Conservation (phyloP, 2,797 vertebrate species). For the Rhinatrema bivittatum region DNA sequence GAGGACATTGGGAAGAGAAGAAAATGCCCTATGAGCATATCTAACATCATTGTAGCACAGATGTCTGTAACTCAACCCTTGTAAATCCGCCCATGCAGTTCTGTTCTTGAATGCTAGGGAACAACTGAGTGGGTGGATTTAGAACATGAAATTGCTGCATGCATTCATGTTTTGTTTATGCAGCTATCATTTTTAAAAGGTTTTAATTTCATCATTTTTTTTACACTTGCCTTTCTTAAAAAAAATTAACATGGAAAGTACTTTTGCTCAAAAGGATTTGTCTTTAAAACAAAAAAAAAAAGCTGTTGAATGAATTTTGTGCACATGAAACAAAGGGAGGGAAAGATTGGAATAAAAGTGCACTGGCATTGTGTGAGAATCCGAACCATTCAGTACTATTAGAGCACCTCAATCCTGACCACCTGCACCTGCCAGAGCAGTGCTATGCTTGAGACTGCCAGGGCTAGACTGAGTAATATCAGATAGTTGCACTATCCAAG, state of each 20-base stretch:
- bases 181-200: conserved; percentile 42
- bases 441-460: no score
- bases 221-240: conserved; percentile 12
- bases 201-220: conserved; percentile 36
- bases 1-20: no score
- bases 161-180: conserved; percentile 53
- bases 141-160: conserved; percentile 57
- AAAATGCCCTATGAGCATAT: no score
- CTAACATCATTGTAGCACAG: conserved; percentile 38
- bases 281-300: neutral
- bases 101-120: conserved; percentile 51
- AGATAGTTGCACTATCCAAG: no score
- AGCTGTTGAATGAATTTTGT: neutral
- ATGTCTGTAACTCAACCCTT: conserved; percentile 42
- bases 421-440: no score
- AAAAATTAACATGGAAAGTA: neutral
- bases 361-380: no score
- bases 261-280: no score
- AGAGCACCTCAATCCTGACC: no score
- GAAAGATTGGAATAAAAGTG: no score
- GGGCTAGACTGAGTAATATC: no score
- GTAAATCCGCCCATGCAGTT: conserved; percentile 49
- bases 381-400: no score
- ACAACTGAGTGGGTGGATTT: conserved; percentile 54
- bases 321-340: neutral